These are phyloP conservation scores for Microctenopoma lineatum DNA, from an alignment of 2,797 vertebrate species.

Conservation along the genomic window DNA sequence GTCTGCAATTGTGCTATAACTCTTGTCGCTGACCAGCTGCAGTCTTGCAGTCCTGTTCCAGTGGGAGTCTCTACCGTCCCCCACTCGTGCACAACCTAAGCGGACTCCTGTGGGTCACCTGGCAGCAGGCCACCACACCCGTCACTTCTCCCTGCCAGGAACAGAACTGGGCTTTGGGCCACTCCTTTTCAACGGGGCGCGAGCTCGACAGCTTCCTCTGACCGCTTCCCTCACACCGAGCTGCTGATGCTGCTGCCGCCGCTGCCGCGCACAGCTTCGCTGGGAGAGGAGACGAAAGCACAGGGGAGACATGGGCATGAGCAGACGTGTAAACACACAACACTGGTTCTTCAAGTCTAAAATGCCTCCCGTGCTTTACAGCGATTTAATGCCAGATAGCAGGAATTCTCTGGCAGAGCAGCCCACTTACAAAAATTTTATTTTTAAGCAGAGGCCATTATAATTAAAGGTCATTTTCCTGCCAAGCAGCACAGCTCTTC, in stretches of 20 bases:
- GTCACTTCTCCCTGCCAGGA: slow-evolving; percentile 18
- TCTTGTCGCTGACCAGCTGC: slow-evolving; percentile 59
- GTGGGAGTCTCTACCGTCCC: slow-evolving; percentile 19
- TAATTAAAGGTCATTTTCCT: slow-evolving; percentile 52
- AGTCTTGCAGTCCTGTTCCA: slow-evolving; percentile 47
- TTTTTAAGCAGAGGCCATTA: slow-evolving; percentile 36
- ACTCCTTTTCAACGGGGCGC: slow-evolving; percentile 17
- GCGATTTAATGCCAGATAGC: slow-evolving; percentile 27
- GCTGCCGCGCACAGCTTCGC: slow-evolving; percentile 43
- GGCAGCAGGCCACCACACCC: slow-evolving; percentile 31
- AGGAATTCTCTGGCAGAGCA: not conserved
- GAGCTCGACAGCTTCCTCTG: slow-evolving; percentile 33
- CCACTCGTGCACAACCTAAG: slow-evolving; percentile 5
- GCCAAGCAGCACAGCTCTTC: slow-evolving; percentile 45
- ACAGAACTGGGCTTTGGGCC: slow-evolving; percentile 32
- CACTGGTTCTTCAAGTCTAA: not conserved
- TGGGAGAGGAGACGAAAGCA: slow-evolving; percentile 47
- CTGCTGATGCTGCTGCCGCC: slow-evolving; percentile 17
- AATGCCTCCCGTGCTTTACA: slow-evolving; percentile 7
- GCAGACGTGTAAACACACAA: slow-evolving; percentile 12
- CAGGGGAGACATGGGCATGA: slow-evolving; percentile 8
- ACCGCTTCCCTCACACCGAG: slow-evolving; percentile 52
- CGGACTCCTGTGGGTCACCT: slow-evolving; percentile 46
- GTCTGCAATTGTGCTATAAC: slow-evolving; percentile 13
- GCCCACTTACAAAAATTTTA: not conserved